These are phyloP conservation scores for Caenorhabditis sp. DNA, from an alignment of 2,888 invertebrate species.

Conservation along the genomic window DNA sequence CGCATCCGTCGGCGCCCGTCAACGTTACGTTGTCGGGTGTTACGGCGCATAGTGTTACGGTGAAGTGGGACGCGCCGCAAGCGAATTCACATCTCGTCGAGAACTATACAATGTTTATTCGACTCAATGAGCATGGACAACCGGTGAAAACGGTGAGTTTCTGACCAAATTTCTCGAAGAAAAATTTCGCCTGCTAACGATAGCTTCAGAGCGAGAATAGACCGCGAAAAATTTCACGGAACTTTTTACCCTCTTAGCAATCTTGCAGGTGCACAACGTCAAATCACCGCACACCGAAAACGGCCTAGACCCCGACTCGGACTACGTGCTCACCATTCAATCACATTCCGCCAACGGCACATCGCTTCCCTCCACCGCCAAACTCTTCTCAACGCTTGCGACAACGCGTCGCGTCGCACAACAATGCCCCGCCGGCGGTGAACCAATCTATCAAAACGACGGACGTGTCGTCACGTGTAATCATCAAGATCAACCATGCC, in stretches of 20 bases:
- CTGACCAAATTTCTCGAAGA: background rate
- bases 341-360: conserved; percentile 44
- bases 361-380: conserved; percentile 54
- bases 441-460: conserved; percentile 42
- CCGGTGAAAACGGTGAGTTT: conserved; percentile 29
- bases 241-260: too few species aligned
- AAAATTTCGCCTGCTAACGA: too few species aligned
- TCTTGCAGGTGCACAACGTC: conserved; percentile 22
- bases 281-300: conserved; percentile 46
- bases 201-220: too few species aligned
- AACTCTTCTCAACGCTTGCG: conserved; percentile 47
- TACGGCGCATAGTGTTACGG: conserved; percentile 39
- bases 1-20: conserved; percentile 58
- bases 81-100: conserved; percentile 52
- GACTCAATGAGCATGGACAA: conserved; percentile 52
- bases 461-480: conserved; percentile 33
- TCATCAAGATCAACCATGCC: conserved; percentile 18
- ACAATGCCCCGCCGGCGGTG: conserved; percentile 48
- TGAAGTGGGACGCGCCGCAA: conserved; percentile 50
- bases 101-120: conserved; percentile 53
- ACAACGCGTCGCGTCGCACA: conserved; percentile 30
- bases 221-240: background rate
- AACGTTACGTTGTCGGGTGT: conserved; percentile 49
- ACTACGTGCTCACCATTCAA: conserved; percentile 49
- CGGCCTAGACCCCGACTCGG: conserved; percentile 51